Percentiles rank a stretch among this genome's conserved stretches.
phyloP scores from a whole-genome alignment of 2,797 vertebrate genomes.

The Xiphophorus birchmanni region DNA sequence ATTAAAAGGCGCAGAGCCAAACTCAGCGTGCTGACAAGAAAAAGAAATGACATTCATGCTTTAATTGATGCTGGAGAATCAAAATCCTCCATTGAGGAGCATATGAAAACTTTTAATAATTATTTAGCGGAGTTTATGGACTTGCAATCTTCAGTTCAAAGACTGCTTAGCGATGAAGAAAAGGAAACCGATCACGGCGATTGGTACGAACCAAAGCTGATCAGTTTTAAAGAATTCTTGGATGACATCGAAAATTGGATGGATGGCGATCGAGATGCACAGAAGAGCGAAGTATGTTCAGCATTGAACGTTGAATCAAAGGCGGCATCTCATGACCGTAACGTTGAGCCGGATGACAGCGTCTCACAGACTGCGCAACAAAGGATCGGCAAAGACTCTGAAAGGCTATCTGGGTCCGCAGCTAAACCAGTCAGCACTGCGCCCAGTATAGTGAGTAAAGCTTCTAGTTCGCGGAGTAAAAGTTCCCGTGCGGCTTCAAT shows the following conservation, averaged over 20 bases:
- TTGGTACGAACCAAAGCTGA: too few relatives aligned
- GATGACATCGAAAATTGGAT: not conserved
- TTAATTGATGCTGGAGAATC: not conserved
- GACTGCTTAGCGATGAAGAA: too few relatives aligned
- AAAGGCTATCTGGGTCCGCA: not conserved
- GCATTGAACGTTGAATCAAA: not conserved
- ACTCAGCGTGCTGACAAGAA: not conserved
- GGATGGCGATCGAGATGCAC: not conserved
- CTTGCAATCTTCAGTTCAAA: not conserved
- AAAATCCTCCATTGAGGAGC: not conserved
- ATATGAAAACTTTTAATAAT: not conserved
- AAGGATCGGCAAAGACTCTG: not conserved
- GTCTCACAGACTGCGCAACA: not conserved
- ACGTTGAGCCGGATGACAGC: not conserved
- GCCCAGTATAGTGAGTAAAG: not conserved
- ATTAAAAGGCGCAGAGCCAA: too few relatives aligned
- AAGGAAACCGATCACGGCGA: too few relatives aligned
- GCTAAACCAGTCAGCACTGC: not conserved
- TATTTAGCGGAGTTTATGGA: not conserved
- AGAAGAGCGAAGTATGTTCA: not conserved
- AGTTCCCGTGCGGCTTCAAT: too few relatives aligned
- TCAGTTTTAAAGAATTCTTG: too few relatives aligned
- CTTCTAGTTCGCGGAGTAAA: not conserved
- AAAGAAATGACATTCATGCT: not conserved
- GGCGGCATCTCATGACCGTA: too few relatives aligned